Percentiles rank a stretch among this genome's conserved stretches.
These are phyloP conservation scores for Collichthys lucidus DNA, from an alignment of 2,113 vertebrate species.

Conservation along the genomic window DNA sequence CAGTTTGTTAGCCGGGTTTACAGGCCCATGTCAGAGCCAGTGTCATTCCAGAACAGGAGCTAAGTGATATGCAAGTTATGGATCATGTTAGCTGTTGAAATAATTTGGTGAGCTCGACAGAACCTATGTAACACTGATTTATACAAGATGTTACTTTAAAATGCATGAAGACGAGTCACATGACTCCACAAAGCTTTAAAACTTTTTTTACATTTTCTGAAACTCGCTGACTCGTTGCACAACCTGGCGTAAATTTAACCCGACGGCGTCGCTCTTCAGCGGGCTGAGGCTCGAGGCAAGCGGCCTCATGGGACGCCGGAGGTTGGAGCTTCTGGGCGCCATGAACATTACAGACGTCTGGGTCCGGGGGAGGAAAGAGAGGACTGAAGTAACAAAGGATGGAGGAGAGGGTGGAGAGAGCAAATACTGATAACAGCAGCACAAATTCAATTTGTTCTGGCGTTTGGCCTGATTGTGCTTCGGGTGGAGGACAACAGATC, in stretches of 20 bases:
- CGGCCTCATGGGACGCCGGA: background rate
- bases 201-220: background rate
- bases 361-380: background rate
- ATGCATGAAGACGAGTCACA: no score
- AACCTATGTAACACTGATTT: no score
- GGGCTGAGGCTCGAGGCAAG: constrained; percentile 8
- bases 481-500: background rate
- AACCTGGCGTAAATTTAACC: background rate
- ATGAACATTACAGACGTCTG: constrained; percentile 38
- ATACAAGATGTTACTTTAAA: no score
- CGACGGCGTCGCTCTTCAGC: background rate
- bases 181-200: background rate
- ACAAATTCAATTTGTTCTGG: constrained; percentile 19
- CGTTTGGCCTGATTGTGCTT: constrained; percentile 14
- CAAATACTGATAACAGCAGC: constrained; percentile 15
- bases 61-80: no score
- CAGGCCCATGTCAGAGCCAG: no score
- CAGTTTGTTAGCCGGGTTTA: no score
- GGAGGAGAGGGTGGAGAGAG: background rate
- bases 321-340: constrained; percentile 19
- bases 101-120: no score
- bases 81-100: no score
- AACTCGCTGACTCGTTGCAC: background rate
- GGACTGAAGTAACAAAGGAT: background rate
- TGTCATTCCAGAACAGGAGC: no score